These are phyloP conservation scores for Pelmatolapia mariae DNA, from an alignment of 2,113 vertebrate genomes.

Conservation along the genomic window DNA sequence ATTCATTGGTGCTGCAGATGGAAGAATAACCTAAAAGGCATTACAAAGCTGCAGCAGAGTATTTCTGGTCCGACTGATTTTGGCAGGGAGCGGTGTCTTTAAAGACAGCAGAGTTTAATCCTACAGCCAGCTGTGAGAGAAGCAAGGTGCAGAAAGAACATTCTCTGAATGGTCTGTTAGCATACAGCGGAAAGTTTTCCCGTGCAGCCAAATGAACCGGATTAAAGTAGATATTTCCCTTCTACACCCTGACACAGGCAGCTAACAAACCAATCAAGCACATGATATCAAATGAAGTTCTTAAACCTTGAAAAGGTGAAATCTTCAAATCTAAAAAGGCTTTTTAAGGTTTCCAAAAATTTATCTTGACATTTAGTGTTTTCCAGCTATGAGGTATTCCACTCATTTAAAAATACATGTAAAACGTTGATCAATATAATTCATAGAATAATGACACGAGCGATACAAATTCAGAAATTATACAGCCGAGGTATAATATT, in stretches of 20 bases:
- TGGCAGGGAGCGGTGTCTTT: neutral
- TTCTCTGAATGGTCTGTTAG: neutral
- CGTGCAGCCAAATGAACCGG: neutral
- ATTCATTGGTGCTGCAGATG: neutral
- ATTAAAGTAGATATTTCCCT: neutral
- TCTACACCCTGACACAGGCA: slow-evolving; percentile 8
- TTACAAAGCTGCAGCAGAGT: neutral
- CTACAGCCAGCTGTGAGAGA: neutral
- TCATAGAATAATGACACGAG: neutral
- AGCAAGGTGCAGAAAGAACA: neutral
- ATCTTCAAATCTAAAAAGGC: neutral
- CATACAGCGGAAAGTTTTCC: neutral
- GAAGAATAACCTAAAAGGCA: neutral
- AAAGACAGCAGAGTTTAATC: neutral
- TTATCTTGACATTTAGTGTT: neutral
- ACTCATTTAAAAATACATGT: neutral
- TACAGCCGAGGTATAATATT: neutral
- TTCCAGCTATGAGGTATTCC: neutral
- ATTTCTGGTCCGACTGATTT: neutral
- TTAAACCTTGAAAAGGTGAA: neutral
- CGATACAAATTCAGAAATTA: neutral
- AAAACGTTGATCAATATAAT: neutral
- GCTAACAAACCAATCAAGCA: slow-evolving; percentile 40
- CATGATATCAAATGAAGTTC: slow-evolving; percentile 2
- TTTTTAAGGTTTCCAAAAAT: neutral